Evolutionary conservation across 2,797 vertebrate species (phyloP).

Genomic region (Percopsis omiscomaycus): DNA sequence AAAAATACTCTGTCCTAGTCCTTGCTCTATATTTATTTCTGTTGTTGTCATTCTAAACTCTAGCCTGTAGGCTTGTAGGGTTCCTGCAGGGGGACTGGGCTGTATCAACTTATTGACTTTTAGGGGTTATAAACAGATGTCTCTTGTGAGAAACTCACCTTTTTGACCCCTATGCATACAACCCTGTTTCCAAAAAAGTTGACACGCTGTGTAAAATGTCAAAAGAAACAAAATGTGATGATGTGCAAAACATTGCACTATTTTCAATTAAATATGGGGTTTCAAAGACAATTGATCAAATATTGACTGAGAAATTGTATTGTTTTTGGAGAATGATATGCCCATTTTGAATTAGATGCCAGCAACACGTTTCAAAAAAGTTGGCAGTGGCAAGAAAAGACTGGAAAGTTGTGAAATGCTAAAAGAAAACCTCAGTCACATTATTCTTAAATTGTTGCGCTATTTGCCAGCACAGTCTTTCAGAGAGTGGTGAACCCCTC

Average conservation of each 20-base stretch:
- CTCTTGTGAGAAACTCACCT: slow-evolving; percentile 2
- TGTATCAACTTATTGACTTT: slow-evolving; percentile 8
- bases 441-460: neutral
- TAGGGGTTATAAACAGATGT: slow-evolving; percentile 15
- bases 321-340: too few relatives aligned
- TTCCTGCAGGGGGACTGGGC: neutral
- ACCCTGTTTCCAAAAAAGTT: too few relatives aligned
- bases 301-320: too few relatives aligned
- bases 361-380: too few relatives aligned
- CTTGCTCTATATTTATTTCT: slow-evolving; percentile 23
- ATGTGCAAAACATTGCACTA: too few relatives aligned
- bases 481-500: neutral
- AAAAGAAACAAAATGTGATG: too few relatives aligned
- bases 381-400: too few relatives aligned
- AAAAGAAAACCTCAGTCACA: neutral
- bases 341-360: too few relatives aligned
- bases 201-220: too few relatives aligned
- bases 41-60: slow-evolving; percentile 14
- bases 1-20: slow-evolving; percentile 23
- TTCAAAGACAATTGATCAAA: too few relatives aligned
- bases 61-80: slow-evolving; percentile 11
- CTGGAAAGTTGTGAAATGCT: too few relatives aligned
- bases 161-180: slow-evolving; percentile 1
- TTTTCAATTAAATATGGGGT: too few relatives aligned
- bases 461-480: neutral